phyloP scores from a whole-genome alignment of 2,888 invertebrate genomes.

The Chorisops tibialis region DNA sequence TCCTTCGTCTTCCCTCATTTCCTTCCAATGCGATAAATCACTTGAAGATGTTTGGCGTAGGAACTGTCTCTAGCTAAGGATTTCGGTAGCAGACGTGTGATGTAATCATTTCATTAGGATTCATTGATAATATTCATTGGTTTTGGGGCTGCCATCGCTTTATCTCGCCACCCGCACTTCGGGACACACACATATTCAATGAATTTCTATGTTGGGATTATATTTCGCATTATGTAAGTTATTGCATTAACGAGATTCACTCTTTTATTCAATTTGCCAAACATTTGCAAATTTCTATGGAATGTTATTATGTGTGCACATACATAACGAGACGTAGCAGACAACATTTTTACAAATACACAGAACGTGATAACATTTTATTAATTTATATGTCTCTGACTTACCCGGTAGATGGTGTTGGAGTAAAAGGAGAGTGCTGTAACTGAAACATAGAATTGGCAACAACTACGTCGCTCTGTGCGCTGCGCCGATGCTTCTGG shows the following conservation, averaged over 20 bases:
- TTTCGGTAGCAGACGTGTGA: slow-evolving; percentile 11
- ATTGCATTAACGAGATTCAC: too few species aligned
- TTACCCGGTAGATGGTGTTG: background rate
- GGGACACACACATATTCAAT: too few species aligned
- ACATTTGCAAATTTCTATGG: too few species aligned
- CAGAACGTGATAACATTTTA: slow-evolving; percentile 9
- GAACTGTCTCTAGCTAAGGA: background rate
- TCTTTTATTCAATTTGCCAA: too few species aligned
- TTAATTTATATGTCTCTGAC: background rate
- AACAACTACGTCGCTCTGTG: slow-evolving; percentile 2
- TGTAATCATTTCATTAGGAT: slow-evolving; percentile 10
- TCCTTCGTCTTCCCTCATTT: slow-evolving; percentile 19
- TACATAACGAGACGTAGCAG: too few species aligned
- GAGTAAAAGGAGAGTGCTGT: background rate
- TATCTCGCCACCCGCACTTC: too few species aligned
- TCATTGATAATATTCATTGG: background rate
- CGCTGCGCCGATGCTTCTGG: slow-evolving; percentile 7
- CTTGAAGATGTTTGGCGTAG: slow-evolving; percentile 15
- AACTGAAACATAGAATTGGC: background rate
- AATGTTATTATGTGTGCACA: too few species aligned
- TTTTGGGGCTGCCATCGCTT: too few species aligned
- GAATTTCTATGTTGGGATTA: too few species aligned
- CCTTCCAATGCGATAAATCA: slow-evolving; percentile 24
- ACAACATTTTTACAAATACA: too few species aligned
- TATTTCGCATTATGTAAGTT: too few species aligned